These are phyloP conservation scores for Dysidea cf. avara DNA, from an alignment of 37 sponge, comb jelly and placozoan genomes.

Conservation along the genomic window DNA sequence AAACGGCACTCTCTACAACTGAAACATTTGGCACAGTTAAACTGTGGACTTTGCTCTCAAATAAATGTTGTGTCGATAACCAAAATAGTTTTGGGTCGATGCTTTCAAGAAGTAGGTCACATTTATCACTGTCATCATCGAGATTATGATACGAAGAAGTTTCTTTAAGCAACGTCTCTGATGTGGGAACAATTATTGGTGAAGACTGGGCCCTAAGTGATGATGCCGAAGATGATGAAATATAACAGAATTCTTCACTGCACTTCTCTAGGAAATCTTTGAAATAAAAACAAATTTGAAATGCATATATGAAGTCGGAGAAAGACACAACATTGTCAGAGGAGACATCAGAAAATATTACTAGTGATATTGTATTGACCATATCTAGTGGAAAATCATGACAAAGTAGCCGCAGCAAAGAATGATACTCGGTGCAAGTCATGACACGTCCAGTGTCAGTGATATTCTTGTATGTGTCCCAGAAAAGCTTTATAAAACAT, in stretches of 20 bases:
- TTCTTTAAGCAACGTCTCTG: too few relatives aligned
- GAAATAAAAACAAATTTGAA: slow-evolving; percentile 78
- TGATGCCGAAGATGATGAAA: too few relatives aligned
- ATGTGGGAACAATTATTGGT: too few relatives aligned
- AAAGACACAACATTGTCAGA: slow-evolving; percentile 25
- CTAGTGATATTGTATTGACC: slow-evolving; percentile 7
- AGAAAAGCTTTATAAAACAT: slow-evolving; percentile 59
- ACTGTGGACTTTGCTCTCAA: too few relatives aligned
- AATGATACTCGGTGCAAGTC: slow-evolving; percentile 56
- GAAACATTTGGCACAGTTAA: too few relatives aligned
- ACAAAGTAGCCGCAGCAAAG: slow-evolving; percentile 64
- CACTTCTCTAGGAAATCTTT: slow-evolving; percentile 60
- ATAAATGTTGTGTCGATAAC: too few relatives aligned
- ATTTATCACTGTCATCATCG: too few relatives aligned
- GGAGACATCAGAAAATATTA: slow-evolving; percentile 12
- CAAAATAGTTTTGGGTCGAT: too few relatives aligned
- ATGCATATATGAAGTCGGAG: slow-evolving; percentile 69
- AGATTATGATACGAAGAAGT: too few relatives aligned
- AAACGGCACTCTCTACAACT: too few relatives aligned
- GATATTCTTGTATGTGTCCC: slow-evolving; percentile 47
- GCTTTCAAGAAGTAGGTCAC: too few relatives aligned
- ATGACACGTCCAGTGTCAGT: slow-evolving; percentile 37
- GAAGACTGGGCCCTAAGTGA: too few relatives aligned
- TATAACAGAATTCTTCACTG: not conserved
- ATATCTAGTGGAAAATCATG: slow-evolving; percentile 56